Base-by-base conservation (phyloP, 2,888 invertebrate species). In the Cephus pulcher region DNA sequence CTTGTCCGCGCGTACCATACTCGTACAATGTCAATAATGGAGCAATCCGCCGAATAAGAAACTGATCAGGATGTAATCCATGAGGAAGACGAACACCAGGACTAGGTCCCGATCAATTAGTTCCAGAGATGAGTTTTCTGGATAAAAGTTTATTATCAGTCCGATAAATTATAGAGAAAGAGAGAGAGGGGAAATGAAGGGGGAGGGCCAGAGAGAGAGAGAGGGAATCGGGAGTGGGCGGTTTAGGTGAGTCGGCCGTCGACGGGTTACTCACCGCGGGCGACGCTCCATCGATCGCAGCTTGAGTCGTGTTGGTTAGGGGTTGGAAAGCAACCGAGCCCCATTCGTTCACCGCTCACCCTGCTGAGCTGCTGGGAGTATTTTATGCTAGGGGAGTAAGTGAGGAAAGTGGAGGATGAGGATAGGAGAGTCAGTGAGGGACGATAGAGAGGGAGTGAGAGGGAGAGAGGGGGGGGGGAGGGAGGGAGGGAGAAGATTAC, bases 211-310 rank as follows among this genome's bases (percentile, higher is more conserved):
- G 32, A 12, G 32, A 3, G 70, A 70, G 70, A 15, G 15, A 15
- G 15, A 2, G 40, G 1, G 56, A 71, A 32, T 12, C 32, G 71
- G 32, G 71, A 71, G 71, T 6, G 71, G 71, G 33, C 12, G 33
- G 32, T 33, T 33, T 32, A 71, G 71, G 71, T 71, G 71, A 71
- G 71, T 71, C 71, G 56, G 76, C 68, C 85, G 86, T 84, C 88
- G 88, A 88, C 87, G 88, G 88, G 89, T 90, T 90, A 90, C 87
- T 90, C 89, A 89, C 90, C 90, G 89, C 86, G 88, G 87, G 87
- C 89, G 89, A 88, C 89, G 90, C 89, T 90, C 88, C 88, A 90
- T 90, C 90, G 90, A 90, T 90, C 90, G 85, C 82, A 82, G 83
- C 82, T 85, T 84, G 83, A 83, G 84, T 84, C 83, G 85, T 82